phyloP scores from a whole-genome alignment of 2,797 vertebrate genomes.

The Nyctalus aviator region DNA sequence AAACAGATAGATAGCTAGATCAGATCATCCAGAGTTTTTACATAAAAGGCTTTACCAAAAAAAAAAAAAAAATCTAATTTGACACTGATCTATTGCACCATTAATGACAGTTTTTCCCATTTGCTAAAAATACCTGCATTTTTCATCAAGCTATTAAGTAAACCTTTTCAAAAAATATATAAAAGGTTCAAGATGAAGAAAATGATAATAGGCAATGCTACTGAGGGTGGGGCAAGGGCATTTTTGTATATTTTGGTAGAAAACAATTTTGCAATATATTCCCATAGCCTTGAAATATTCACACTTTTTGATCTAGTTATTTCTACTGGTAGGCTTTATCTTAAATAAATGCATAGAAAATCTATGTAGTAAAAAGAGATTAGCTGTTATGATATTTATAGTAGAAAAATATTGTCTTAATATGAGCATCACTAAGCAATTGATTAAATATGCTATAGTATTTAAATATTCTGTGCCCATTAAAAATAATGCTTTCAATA shows the following conservation, averaged over 20 bases:
- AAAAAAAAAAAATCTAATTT: slow-evolving; percentile 46
- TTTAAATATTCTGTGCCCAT: slow-evolving; percentile 33
- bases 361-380: slow-evolving; percentile 6
- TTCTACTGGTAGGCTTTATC: slow-evolving; percentile 15
- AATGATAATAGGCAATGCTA: background rate
- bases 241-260: background rate
- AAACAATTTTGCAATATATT: slow-evolving; percentile 3
- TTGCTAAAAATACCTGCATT: slow-evolving; percentile 61
- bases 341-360: slow-evolving; percentile 32
- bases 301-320: background rate
- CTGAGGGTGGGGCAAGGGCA: background rate
- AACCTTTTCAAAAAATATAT: slow-evolving; percentile 29
- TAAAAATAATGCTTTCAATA: slow-evolving; percentile 53
- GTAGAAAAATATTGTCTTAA: slow-evolving; percentile 10
- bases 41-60: slow-evolving; percentile 45
- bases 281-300: slow-evolving; percentile 4
- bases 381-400: background rate
- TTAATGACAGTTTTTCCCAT: slow-evolving; percentile 33
- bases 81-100: background rate
- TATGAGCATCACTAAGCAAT: background rate
- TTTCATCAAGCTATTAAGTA: slow-evolving; percentile 67
- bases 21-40: slow-evolving; percentile 16
- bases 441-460: background rate
- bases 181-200: background rate
- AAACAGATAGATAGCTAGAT: background rate